Percentiles rank a stretch among this genome's conserved stretches.
Conservation (phyloP, 2,797 vertebrate genomes). For the Platyrinchus mystaceus region DNA sequence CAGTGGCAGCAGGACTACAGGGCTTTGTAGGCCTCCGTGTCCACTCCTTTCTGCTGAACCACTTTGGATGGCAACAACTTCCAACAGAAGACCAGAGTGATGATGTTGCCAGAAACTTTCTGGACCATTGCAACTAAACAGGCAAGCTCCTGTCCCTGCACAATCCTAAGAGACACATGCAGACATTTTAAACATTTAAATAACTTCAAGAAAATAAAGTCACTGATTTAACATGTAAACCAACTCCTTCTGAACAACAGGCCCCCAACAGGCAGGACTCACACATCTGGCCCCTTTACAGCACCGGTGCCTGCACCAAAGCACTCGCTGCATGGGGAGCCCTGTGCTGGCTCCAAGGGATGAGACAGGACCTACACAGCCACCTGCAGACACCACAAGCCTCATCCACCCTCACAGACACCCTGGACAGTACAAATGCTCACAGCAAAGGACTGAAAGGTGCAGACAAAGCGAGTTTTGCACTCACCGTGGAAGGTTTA, state of each 20-base stretch:
- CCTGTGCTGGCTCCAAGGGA: not conserved
- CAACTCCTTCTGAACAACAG: not conserved
- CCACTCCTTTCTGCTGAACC: not conserved
- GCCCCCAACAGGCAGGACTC: not conserved
- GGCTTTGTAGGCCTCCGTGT: not conserved
- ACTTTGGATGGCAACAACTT: not conserved
- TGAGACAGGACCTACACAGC: not conserved
- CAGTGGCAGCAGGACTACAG: not conserved
- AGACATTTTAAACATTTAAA: not conserved
- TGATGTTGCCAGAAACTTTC: not conserved
- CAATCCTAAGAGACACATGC: not conserved
- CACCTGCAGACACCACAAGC: fast-evolving
- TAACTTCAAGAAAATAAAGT: not conserved
- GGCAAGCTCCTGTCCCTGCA: not conserved
- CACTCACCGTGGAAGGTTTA: not conserved
- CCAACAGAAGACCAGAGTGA: not conserved
- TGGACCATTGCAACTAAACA: not conserved
- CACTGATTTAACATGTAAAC: not conserved
- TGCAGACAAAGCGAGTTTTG: not conserved
- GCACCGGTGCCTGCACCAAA: not conserved
- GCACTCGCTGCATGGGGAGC: fast-evolving
- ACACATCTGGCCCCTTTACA: fast-evolving
- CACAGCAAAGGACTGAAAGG: not conserved
- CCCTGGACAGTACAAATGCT: not conserved
- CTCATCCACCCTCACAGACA: fast-evolving